Evolutionary conservation across 1,140 invertebrate genomes (phyloP).

Genomic region (Lamellibrachia luymesi): DNA sequence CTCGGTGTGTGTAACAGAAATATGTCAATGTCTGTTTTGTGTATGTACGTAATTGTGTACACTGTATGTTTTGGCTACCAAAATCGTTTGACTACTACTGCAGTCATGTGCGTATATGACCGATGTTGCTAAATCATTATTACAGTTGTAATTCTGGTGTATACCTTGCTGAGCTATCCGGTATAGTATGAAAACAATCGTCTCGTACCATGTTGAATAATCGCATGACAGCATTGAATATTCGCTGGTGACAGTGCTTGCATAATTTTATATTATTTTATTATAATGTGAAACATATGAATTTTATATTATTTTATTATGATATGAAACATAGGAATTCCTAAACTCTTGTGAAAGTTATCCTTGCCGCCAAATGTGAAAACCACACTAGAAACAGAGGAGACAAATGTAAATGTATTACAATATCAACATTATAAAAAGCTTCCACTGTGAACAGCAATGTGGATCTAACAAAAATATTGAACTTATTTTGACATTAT

Average conservation of each 20-base stretch:
- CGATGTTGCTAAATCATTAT: background rate
- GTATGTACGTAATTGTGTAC: background rate
- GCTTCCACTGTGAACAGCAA: background rate
- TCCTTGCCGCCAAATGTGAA: background rate
- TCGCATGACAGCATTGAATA: background rate
- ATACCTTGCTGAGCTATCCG: background rate
- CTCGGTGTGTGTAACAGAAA: background rate
- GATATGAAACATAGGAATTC: background rate
- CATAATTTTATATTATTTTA: no score
- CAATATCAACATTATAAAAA: background rate
- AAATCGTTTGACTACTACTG: background rate
- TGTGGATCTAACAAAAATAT: background rate
- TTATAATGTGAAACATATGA: no score
- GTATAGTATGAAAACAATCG: no score
- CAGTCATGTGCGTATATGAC: background rate
- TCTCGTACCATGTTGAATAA: background rate
- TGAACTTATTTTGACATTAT: background rate
- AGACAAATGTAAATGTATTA: background rate
- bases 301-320: no score
- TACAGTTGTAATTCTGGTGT: background rate
- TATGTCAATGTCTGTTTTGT: background rate
- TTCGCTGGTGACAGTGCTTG: no score
- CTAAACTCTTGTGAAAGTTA: background rate
- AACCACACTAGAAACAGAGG: background rate
- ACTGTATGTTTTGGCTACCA: background rate